Evolutionary conservation across 2,113 vertebrate genomes (phyloP).

Genomic region (Clinocottus analis): DNA sequence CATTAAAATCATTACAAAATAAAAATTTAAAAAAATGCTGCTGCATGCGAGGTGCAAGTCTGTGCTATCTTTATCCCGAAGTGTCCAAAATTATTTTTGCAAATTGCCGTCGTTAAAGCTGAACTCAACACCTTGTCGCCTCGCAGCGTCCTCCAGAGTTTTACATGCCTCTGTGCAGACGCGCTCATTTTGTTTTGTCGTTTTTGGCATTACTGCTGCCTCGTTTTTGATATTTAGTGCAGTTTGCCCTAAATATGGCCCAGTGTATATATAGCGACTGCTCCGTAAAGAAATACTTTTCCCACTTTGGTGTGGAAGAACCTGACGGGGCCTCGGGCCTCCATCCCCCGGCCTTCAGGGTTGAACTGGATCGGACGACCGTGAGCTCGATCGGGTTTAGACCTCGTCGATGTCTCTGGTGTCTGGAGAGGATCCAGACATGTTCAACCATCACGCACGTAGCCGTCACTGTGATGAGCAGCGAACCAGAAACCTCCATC

Average conservation of each 20-base stretch:
- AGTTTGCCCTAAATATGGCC: not conserved
- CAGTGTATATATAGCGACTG: not conserved
- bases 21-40: slow-evolving; percentile 18
- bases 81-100: slow-evolving; percentile 24
- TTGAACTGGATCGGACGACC: too few species aligned
- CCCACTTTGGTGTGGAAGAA: slow-evolving; percentile 2
- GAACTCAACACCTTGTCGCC: slow-evolving; percentile 30
- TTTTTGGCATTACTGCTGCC: not conserved
- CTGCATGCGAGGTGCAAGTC: slow-evolving; percentile 32
- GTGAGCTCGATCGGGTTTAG: too few species aligned
- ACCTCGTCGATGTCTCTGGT: too few species aligned
- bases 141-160: slow-evolving; percentile 14
- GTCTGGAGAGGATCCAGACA: too few species aligned
- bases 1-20: slow-evolving; percentile 43
- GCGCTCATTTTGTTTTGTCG: not conserved
- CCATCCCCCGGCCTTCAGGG: too few species aligned
- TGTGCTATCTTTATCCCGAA: slow-evolving; percentile 47
- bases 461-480: too few species aligned
- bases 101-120: slow-evolving; percentile 47
- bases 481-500: too few species aligned
- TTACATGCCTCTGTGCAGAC: not conserved
- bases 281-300: not conserved
- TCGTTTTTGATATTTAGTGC: not conserved
- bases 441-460: too few species aligned
- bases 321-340: not conserved